Evolutionary conservation across 2,113 vertebrate species (phyloP).

Genomic region (Sturnus vulgaris): DNA sequence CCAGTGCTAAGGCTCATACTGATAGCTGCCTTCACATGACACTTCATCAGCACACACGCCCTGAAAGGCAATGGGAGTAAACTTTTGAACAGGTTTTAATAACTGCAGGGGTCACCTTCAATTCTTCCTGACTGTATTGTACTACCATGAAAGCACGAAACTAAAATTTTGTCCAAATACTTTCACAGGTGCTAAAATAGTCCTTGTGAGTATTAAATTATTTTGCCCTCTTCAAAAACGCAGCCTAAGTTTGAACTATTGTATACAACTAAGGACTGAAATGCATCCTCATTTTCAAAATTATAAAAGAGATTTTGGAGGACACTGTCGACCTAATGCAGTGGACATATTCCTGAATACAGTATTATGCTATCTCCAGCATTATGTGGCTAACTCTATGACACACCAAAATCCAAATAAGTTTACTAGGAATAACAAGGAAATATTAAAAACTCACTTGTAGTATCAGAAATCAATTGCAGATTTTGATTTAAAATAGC

Average conservation of each 20-base stretch:
- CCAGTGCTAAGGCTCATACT: neutral
- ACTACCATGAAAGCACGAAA: neutral
- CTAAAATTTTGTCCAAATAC: neutral
- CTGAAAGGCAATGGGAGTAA: neutral
- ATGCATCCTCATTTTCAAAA: neutral
- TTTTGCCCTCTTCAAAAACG: neutral
- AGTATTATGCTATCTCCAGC: neutral
- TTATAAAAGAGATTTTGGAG: neutral
- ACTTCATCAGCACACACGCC: neutral
- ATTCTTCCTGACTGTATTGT: neutral
- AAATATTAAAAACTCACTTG: neutral
- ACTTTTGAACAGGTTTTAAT: neutral
- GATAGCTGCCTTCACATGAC: neutral
- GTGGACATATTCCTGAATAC: neutral
- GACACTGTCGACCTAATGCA: neutral
- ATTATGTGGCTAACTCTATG: fast-evolving
- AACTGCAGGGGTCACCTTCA: neutral
- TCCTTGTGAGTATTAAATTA: neutral
- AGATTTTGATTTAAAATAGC: neutral
- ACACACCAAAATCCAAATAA: neutral
- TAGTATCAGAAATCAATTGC: neutral
- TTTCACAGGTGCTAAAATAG: neutral
- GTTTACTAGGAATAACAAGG: neutral
- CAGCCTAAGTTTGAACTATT: neutral
- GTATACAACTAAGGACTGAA: neutral